phyloP scores from a whole-genome alignment of 2,113 vertebrate species.

The Indri indri region DNA sequence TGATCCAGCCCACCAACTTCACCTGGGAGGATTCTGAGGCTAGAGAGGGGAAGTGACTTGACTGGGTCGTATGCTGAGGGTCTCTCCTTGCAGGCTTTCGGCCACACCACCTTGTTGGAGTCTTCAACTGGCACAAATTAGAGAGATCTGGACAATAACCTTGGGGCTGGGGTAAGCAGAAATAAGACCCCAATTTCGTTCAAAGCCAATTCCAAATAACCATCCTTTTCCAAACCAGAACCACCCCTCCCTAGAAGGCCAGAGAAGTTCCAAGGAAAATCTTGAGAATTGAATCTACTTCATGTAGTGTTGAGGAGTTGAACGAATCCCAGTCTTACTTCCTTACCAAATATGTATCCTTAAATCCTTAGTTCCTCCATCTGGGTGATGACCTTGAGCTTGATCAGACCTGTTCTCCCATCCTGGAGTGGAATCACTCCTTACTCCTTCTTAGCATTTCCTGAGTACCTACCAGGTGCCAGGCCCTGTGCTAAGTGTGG shows the following conservation, averaged over 20 bases:
- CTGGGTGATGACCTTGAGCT: background rate
- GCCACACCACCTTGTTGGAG: background rate
- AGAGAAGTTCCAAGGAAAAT: background rate
- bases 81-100: background rate
- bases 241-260: background rate
- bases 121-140: background rate
- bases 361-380: background rate
- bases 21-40: background rate
- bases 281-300: background rate
- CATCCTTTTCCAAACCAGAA: background rate
- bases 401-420: constrained; percentile 6
- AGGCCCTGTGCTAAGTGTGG: background rate
- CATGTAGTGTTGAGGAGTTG: background rate
- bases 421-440: background rate
- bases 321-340: background rate
- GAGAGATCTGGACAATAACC: background rate
- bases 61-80: background rate
- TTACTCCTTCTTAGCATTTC: constrained; percentile 17
- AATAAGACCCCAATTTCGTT: background rate
- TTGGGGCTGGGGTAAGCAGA: background rate
- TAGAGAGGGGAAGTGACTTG: background rate
- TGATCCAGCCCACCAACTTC: background rate
- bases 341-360: background rate
- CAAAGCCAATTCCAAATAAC: constrained; percentile 28
- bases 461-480: background rate